Base-by-base conservation (phyloP, 2,888 invertebrate species). In the Hyposoter didymator region DNA sequence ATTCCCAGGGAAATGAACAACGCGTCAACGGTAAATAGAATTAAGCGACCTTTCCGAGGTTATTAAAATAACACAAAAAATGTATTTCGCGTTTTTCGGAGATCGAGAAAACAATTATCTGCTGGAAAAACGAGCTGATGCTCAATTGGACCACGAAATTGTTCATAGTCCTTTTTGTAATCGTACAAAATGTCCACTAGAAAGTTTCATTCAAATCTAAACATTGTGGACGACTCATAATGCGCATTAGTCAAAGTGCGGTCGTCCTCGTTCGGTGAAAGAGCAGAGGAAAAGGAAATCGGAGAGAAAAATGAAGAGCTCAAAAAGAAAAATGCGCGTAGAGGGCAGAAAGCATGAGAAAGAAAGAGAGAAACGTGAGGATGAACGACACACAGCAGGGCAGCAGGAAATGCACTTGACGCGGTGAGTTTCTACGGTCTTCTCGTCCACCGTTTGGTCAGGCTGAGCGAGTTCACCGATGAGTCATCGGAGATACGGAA, bases 381-480 rank as follows among this genome's bases (percentile, higher is more conserved):
- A 90, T 88, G 89, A 88, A 88, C 86, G 73, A 73, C 66, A 55
- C 45, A 19, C 89, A 80, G 81, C 79, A 89, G 87, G 91, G 89
- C 92, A 92, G 93, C 92, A 93, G 93, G 93, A 93, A 93, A 93
- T 93, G 93, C 93, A 93, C 92, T 93, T 93, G 93, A 93, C 92
- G 93, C 92, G 82, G 76, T 78, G 83, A 85, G 79, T 66, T 67
- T 80, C 75, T 47, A 75, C 75, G 55, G 59, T 81, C 55, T 69
- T 32, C 45, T 55, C 69, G 59, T 39, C 82, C 55, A 59, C 43
- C 69, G 76, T 59, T 78, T 78, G 83, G 76, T 78, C 67, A 75
- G 67, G 81, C 78, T 70, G 84, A n/a, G 87, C 85, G 89, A 90
- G 91, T 64, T 81, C 86, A 73, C 73, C 86, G 92, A 92, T 93